Evolutionary conservation across 2,113 vertebrate genomes (phyloP).

Genomic region (Corydoras maculifer): DNA sequence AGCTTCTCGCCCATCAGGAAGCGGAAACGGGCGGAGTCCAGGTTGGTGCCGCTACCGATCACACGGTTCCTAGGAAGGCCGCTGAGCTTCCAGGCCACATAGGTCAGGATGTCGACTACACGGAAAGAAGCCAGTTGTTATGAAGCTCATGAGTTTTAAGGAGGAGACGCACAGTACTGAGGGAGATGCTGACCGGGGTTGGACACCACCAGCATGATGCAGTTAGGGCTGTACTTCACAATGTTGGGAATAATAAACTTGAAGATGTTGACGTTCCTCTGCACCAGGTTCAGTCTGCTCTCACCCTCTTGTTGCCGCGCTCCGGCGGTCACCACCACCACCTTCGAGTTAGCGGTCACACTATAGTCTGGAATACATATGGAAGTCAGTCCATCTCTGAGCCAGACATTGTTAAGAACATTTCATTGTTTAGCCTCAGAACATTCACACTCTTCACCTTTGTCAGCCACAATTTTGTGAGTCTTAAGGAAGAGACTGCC

Average conservation of each 20-base stretch:
- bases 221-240: conserved; percentile 94
- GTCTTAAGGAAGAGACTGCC: conserved; percentile 94
- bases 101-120: conserved; percentile 91
- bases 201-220: conserved; percentile 89
- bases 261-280: conserved; percentile 97
- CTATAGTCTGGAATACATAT: conserved; percentile 75
- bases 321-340: conserved; percentile 93
- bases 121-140: too few relatives aligned
- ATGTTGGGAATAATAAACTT: conserved; percentile 98
- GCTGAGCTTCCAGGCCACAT: conserved; percentile 97
- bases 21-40: conserved; percentile 95
- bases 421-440: not conserved
- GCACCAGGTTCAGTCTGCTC: conserved; percentile 93
- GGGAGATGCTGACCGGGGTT: conserved; percentile 80
- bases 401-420: too few relatives aligned
- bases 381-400: too few relatives aligned
- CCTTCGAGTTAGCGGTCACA: conserved; percentile 88
- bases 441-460: conserved; percentile 67
- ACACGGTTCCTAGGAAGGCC: conserved; percentile 91
- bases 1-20: conserved; percentile 89
- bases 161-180: too few relatives aligned
- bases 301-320: conserved; percentile 97
- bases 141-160: too few relatives aligned
- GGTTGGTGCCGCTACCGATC: conserved; percentile 91
- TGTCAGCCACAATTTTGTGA: conserved; percentile 90